Evolutionary conservation across 2,113 vertebrate genomes (phyloP).

Genomic region (Neotragus moschatus): DNA sequence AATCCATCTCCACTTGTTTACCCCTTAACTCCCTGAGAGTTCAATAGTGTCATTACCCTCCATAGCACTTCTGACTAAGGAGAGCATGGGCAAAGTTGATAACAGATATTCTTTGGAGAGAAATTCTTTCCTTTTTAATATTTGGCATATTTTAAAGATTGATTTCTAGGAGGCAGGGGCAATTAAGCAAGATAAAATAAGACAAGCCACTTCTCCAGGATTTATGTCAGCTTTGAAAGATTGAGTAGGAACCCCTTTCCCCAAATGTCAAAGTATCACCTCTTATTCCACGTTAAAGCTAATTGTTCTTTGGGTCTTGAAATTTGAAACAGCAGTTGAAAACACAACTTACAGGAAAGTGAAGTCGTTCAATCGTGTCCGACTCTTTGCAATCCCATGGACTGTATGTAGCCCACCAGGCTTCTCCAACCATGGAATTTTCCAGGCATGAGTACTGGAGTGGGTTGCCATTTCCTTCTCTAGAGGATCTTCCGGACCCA

Average conservation of each 20-base stretch:
- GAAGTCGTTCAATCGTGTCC: background rate
- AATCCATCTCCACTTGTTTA: background rate
- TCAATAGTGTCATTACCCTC: background rate
- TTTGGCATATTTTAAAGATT: background rate
- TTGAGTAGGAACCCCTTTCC: background rate
- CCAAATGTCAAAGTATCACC: background rate
- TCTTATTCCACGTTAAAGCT: background rate
- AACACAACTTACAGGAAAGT: background rate
- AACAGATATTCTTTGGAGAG: background rate
- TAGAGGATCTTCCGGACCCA: background rate
- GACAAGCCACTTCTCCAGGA: background rate
- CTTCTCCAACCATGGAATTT: no score
- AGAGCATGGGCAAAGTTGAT: background rate
- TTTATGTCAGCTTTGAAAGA: background rate
- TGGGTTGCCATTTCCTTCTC: background rate
- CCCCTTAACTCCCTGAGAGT: background rate
- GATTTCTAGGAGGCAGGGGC: background rate
- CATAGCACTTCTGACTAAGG: background rate
- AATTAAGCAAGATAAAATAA: background rate
- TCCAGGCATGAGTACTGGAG: no score
- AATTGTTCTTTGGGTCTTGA: background rate
- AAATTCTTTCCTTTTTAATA: background rate
- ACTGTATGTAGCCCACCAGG: background rate
- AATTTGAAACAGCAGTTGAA: background rate
- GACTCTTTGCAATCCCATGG: background rate